Evolutionary conservation across 2,113 vertebrate genomes (phyloP).

Genomic region (Mystacornis crossleyi): DNA sequence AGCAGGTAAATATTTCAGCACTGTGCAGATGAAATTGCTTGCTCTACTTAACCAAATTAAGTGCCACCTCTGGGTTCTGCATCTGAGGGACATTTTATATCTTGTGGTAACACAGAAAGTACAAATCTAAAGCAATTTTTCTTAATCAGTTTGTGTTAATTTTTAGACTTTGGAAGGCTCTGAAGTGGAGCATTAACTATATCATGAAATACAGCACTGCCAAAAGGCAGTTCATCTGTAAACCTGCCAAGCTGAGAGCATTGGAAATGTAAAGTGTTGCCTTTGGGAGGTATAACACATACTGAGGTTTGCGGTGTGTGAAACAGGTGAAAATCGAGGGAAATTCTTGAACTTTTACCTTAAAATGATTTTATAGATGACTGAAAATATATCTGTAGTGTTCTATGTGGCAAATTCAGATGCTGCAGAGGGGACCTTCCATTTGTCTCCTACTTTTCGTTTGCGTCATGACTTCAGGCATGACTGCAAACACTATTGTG

Average conservation of each 20-base stretch:
- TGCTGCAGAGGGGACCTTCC: neutral
- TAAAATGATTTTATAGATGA: neutral
- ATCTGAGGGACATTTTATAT: neutral
- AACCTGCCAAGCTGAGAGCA: neutral
- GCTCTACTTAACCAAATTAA: neutral
- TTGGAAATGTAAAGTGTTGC: neutral
- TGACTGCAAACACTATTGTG: neutral
- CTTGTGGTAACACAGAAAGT: neutral
- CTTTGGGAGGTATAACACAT: conserved; percentile 2
- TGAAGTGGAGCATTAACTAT: neutral
- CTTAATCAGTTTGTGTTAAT: neutral
- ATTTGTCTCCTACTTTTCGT: neutral
- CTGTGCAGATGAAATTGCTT: neutral
- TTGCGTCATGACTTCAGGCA: neutral
- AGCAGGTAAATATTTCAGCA: neutral
- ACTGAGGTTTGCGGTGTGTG: neutral
- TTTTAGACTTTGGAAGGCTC: neutral
- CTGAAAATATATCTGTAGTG: neutral
- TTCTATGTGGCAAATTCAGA: neutral
- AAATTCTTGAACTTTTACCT: neutral
- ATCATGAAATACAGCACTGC: neutral
- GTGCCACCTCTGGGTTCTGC: neutral
- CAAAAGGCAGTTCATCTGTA: neutral
- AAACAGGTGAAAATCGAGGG: conserved; percentile 1
- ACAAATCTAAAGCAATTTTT: neutral